Conservation (phyloP, 2,888 invertebrate species). For the Crossocerus cetratus region DNA sequence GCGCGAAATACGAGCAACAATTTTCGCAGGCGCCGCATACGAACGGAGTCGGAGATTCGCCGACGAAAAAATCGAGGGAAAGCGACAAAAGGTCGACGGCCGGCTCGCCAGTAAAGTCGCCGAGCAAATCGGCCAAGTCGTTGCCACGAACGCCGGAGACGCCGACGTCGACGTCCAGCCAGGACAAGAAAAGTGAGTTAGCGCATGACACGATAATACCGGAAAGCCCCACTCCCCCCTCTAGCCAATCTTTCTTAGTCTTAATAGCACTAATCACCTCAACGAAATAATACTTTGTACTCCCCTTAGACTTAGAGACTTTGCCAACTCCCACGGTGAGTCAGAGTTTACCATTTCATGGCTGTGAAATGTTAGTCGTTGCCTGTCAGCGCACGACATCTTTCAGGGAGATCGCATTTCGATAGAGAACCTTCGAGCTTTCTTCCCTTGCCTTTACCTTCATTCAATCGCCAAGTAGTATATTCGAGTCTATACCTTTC, state of each 20-base stretch:
- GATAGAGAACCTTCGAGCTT: no score
- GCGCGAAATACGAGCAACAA: background rate
- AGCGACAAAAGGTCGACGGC: slow-evolving; percentile 77
- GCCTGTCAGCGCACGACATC: background rate
- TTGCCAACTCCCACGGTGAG: slow-evolving; percentile 3
- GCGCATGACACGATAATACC: background rate
- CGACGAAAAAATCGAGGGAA: slow-evolving; percentile 81
- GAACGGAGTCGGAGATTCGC: slow-evolving; percentile 86
- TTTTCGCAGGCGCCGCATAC: slow-evolving; percentile 60
- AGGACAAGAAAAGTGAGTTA: slow-evolving; percentile 85
- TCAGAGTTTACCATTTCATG: slow-evolving; percentile 6
- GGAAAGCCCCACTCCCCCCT: background rate
- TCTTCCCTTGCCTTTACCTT: no score
- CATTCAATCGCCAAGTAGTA: no score
- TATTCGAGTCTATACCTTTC: no score
- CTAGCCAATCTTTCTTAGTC: no score
- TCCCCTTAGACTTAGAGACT: background rate
- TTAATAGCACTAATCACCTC: background rate
- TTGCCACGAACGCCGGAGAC: slow-evolving; percentile 86
- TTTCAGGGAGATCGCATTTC: no score
- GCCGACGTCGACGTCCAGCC: slow-evolving; percentile 78
- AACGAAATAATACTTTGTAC: background rate
- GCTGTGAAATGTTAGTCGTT: slow-evolving; percentile 4
- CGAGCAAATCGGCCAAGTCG: slow-evolving; percentile 80
- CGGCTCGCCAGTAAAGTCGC: slow-evolving; percentile 78